Percentiles rank a stretch among this genome's conserved stretches.
These are phyloP conservation scores for Polypedilum vanderplanki DNA, from an alignment of 1,140 invertebrate genomes.

Conservation along the genomic window DNA sequence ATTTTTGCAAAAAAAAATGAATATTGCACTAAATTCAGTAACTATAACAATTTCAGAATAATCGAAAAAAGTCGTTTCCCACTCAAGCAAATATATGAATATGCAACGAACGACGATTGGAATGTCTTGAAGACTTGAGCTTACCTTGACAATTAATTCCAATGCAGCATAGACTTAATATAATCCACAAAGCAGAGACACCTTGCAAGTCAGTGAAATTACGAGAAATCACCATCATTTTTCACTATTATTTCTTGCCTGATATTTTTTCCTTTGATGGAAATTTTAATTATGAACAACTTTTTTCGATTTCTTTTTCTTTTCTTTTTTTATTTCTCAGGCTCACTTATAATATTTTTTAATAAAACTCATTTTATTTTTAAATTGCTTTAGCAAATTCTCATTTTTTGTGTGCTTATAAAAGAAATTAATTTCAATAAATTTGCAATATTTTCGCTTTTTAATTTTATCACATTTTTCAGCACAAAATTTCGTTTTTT, in stretches of 20 bases:
- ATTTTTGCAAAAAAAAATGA: not conserved
- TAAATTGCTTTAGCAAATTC: not conserved
- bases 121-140: constrained; percentile 15
- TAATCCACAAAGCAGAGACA: not conserved
- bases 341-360: not conserved
- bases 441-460: not conserved
- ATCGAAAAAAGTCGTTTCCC: not conserved
- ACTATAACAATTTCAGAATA: constrained; percentile 5
- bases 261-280: not conserved
- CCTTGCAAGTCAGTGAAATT: constrained; percentile 11
- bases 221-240: not conserved
- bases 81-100: constrained; percentile 7
- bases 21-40: not conserved
- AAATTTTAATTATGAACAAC: not conserved
- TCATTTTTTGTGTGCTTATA: not conserved
- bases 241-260: not conserved
- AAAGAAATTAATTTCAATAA: not conserved
- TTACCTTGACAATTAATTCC: constrained; percentile 27
- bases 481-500: not conserved
- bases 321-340: not conserved
- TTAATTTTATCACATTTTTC: too few relatives aligned
- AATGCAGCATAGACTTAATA: not conserved
- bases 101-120: not conserved
- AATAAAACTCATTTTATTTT: not conserved
- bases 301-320: not conserved